A percentile compares a stretch with the other conserved stretches of the same genome.
Conservation (phyloP, 2,888 invertebrate species). For the Volucella inflata region DNA sequence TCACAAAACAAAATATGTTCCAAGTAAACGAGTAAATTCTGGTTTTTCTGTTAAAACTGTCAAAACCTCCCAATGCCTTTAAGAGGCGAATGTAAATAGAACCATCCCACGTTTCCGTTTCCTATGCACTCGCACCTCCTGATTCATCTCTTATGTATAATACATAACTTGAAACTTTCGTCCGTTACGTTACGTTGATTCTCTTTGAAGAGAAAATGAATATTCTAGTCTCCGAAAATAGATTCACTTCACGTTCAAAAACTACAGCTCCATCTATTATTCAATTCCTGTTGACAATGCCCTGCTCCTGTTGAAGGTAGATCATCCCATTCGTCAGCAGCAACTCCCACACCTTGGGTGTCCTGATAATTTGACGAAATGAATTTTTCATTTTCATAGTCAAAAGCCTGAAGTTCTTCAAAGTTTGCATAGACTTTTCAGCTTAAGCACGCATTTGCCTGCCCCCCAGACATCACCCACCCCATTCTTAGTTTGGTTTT, state of each 20-base stretch:
- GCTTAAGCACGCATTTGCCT: constrained; percentile 2
- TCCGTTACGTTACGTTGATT: too few species aligned
- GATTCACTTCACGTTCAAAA: constrained; percentile 35
- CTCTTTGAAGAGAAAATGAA: neutral
- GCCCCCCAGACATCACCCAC: neutral
- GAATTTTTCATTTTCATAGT: constrained; percentile 49
- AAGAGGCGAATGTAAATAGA: too few species aligned
- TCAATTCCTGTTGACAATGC: constrained; percentile 49
- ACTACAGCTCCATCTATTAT: constrained; percentile 44
- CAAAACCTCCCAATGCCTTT: too few species aligned
- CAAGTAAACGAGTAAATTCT: too few species aligned
- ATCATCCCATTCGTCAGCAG: constrained; percentile 16
- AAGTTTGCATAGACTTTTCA: constrained; percentile 13
- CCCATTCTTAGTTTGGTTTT: neutral
- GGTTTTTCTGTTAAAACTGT: too few species aligned
- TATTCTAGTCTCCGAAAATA: constrained; percentile 8
- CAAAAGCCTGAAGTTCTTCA: constrained; percentile 22
- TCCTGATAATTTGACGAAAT: constrained; percentile 48
- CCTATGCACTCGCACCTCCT: too few species aligned
- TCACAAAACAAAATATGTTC: too few species aligned
- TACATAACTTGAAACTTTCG: too few species aligned
- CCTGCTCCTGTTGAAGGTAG: neutral
- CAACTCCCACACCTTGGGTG: constrained; percentile 10
- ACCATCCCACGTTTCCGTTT: too few species aligned
- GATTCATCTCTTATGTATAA: too few species aligned